Base-by-base conservation (phyloP, 2,888 invertebrate genomes). In the Lissonota sp. region DNA sequence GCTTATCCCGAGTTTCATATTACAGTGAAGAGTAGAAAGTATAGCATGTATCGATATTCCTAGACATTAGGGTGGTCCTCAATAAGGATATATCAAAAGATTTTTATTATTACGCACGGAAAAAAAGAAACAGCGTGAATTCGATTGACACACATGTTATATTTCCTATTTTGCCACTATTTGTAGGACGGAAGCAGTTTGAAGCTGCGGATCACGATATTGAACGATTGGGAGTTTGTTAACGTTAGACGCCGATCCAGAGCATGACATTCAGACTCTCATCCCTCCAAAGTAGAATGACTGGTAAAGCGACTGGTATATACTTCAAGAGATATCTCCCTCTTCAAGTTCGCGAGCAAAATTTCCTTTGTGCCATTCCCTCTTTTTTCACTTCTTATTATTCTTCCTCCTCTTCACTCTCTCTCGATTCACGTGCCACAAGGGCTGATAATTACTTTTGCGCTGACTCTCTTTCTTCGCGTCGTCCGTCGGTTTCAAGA, bases 381-480 rank as follows among this genome's bases (percentile, higher is more conserved):
- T 40, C 66, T 66, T 64, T 69, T 67, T 26, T 26, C 26, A 26
- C 26, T 26, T 26, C 26, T 26, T 60, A n/a, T 60, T 12, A n/a
- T 69, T 16, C 49, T 64, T 49, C n/a, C 5, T 37, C 42, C 39
- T 46, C 42, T 46, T 76, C 66, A 58, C 57, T 69, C 66, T 66
- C 57, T 69, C 55, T 49, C 5, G 14, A 70, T 64, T 70, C 77
- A 66, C 77, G 77, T 71, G 58, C 51, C 58, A 82, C 83, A 86
- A 85, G 84, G 81, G 83, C 80, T 83, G 85, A 88, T 88, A 88
- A 88, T 88, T 86, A 87, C 86, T 86, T 87, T 88, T 83, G 83
- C 82, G 83, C 72, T 79, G 69, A n/a, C 37, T 57, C 57, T 57
- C 57, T 57, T 16, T 5, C 53, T 53, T 14, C 14, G 5, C 14